Evolutionary conservation across 1,140 invertebrate species (phyloP).

Genomic region (Drosophila simulans): DNA sequence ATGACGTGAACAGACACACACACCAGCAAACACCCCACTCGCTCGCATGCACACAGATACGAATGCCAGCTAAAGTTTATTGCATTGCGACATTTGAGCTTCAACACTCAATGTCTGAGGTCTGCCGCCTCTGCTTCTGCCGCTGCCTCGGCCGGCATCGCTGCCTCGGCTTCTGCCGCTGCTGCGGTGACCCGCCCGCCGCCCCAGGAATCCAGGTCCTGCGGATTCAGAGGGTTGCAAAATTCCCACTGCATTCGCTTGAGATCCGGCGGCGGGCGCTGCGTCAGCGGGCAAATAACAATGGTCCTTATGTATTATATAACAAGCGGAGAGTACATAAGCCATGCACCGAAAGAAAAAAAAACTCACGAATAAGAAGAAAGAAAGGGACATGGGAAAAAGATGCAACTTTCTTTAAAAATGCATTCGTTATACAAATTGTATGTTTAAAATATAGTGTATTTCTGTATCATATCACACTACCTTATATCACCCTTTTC

Average conservation of each 20-base stretch:
- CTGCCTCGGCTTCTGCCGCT: constrained; percentile 13
- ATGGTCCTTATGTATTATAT: constrained; percentile 81
- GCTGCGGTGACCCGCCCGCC: constrained; percentile 42
- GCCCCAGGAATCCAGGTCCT: constrained; percentile 40
- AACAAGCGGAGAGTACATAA: constrained; percentile 52
- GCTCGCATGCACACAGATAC: constrained; percentile 30
- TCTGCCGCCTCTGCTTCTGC: constrained; percentile 51
- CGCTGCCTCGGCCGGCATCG: constrained; percentile 3
- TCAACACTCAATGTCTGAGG: constrained; percentile 80
- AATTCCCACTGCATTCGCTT: constrained; percentile 72
- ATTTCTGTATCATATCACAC: neutral
- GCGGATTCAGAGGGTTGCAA: constrained; percentile 68
- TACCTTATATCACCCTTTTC: constrained; percentile 1
- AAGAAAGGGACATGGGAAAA: too few relatives aligned
- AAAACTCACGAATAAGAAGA: neutral
- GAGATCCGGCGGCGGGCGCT: constrained; percentile 55
- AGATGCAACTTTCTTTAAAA: neutral
- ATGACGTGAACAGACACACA: constrained; percentile 58
- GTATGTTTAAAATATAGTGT: too few relatives aligned
- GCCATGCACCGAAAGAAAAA: constrained; percentile 15
- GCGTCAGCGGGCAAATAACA: constrained; percentile 74
- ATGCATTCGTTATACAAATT: neutral
- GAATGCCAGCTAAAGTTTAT: constrained; percentile 69
- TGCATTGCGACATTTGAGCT: constrained; percentile 82
- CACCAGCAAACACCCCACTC: constrained; percentile 13